These are phyloP conservation scores for Geodia barretti DNA, from an alignment of 37 sponge, comb jelly and placozoan species.

Conservation along the genomic window DNA sequence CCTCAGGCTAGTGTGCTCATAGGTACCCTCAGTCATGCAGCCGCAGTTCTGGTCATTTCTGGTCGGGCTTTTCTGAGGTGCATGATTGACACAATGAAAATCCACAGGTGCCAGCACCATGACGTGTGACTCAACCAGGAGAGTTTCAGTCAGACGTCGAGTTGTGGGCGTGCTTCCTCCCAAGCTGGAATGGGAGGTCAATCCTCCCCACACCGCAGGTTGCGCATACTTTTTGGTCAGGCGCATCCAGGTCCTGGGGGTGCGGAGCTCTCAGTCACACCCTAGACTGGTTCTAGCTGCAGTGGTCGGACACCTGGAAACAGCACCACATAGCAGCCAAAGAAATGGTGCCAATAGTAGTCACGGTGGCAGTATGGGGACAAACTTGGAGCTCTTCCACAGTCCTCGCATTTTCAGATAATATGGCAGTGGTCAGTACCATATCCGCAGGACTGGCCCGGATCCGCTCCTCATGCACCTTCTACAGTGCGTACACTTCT, in stretches of 20 bases:
- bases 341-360: slow-evolving; percentile 24
- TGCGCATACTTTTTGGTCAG: slow-evolving; percentile 18
- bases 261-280: neutral
- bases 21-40: neutral
- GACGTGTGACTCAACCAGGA: slow-evolving; percentile 21
- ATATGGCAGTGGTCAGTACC: slow-evolving; percentile 50
- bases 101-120: slow-evolving; percentile 2
- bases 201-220: neutral
- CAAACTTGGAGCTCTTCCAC: neutral
- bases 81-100: neutral
- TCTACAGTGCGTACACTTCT: too few species aligned
- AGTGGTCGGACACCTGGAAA: slow-evolving; percentile 1
- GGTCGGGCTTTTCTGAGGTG: slow-evolving; percentile 12
- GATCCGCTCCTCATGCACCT: too few species aligned
- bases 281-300: slow-evolving; percentile 19
- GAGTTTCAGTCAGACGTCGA: slow-evolving; percentile 33
- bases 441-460: too few species aligned
- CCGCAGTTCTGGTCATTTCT: slow-evolving; percentile 2
- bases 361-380: slow-evolving; percentile 22
- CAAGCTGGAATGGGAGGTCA: slow-evolving; percentile 31
- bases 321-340: slow-evolving; percentile 7
- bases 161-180: slow-evolving; percentile 35
- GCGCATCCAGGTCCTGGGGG: slow-evolving; percentile 38
- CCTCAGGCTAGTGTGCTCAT: neutral
- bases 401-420: slow-evolving; percentile 33